Conservation (phyloP, 2,888 invertebrate genomes). For the Mythimna loreyi region DNA sequence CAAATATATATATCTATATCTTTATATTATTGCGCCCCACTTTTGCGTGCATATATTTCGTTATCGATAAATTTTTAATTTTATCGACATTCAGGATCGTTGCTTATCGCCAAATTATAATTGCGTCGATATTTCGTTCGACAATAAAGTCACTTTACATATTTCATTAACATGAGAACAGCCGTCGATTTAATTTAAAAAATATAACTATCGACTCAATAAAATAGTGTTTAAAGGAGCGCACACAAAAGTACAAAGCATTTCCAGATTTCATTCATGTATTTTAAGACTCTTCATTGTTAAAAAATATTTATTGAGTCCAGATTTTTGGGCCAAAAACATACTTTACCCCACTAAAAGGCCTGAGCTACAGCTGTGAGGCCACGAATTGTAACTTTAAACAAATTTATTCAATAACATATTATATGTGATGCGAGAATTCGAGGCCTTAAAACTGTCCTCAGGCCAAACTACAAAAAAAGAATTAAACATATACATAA, state of each 20-base stretch:
- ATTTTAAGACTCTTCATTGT: constrained; percentile 59
- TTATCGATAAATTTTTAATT: constrained; percentile 35
- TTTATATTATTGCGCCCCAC: constrained; percentile 46
- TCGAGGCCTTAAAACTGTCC: constrained; percentile 30
- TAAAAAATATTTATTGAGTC: constrained; percentile 66
- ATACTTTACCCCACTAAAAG: constrained; percentile 41
- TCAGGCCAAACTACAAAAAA: constrained; percentile 43
- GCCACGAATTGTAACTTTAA: constrained; percentile 39
- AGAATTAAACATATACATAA: constrained; percentile 44
- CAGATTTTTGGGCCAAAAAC: constrained; percentile 43
- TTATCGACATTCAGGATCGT: constrained; percentile 30
- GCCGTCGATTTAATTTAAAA: constrained; percentile 62
- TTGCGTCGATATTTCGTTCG: constrained; percentile 31
- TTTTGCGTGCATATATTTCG: constrained; percentile 52
- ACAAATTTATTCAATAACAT: constrained; percentile 26
- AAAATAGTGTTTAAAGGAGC: constrained; percentile 33
- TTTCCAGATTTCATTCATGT: constrained; percentile 53
- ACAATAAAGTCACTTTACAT: constrained; percentile 18
- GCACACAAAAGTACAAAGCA: constrained; percentile 62
- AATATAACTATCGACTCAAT: constrained; percentile 61
- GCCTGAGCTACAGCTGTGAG: constrained; percentile 36
- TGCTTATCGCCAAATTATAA: constrained; percentile 41
- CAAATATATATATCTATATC: constrained; percentile 62
- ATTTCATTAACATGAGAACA: constrained; percentile 38
- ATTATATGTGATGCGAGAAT: constrained; percentile 34